Evolutionary conservation across 1,140 invertebrate species (phyloP).

Genomic region (Stenopsyche tienmushanensis): DNA sequence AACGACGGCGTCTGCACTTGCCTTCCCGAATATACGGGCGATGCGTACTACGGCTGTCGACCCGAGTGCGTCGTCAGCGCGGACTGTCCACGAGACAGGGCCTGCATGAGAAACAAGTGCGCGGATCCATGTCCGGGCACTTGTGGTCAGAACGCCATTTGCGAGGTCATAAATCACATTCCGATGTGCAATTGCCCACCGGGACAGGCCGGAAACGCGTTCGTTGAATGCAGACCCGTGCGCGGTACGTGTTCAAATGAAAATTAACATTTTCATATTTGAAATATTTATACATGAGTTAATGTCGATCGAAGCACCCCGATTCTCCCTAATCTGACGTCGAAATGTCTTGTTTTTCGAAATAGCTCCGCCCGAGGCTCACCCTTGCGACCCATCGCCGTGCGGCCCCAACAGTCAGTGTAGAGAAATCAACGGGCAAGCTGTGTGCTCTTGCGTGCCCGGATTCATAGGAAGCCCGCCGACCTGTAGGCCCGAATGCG

Average conservation of each 20-base stretch:
- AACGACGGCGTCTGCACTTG: constrained; percentile 66
- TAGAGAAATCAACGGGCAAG: constrained; percentile 62
- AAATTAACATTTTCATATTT: constrained; percentile 43
- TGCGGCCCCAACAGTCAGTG: constrained; percentile 76
- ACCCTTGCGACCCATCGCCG: constrained; percentile 70
- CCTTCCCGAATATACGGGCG: constrained; percentile 58
- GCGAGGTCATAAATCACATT: constrained; percentile 63
- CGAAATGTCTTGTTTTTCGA: constrained; percentile 55
- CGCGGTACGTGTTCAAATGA: constrained; percentile 53
- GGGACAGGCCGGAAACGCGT: constrained; percentile 70
- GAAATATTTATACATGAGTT: neutral
- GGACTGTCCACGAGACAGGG: constrained; percentile 61
- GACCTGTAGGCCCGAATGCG: constrained; percentile 71
- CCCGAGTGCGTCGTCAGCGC: constrained; percentile 67
- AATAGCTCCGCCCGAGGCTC: constrained; percentile 55
- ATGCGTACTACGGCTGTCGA: constrained; percentile 67
- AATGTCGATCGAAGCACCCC: no score
- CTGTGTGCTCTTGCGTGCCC: constrained; percentile 68
- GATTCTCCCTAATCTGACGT: constrained; percentile 55
- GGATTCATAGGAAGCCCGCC: constrained; percentile 72
- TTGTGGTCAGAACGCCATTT: constrained; percentile 66
- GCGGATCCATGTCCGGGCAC: constrained; percentile 69
- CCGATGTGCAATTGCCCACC: constrained; percentile 66
- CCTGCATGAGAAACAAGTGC: constrained; percentile 67
- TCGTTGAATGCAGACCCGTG: constrained; percentile 58